A percentile compares a stretch with the other conserved stretches of the same genome.
phyloP scores from a whole-genome alignment of 2,113 vertebrate genomes.

The rat (Rattus norvegicus) region DNA sequence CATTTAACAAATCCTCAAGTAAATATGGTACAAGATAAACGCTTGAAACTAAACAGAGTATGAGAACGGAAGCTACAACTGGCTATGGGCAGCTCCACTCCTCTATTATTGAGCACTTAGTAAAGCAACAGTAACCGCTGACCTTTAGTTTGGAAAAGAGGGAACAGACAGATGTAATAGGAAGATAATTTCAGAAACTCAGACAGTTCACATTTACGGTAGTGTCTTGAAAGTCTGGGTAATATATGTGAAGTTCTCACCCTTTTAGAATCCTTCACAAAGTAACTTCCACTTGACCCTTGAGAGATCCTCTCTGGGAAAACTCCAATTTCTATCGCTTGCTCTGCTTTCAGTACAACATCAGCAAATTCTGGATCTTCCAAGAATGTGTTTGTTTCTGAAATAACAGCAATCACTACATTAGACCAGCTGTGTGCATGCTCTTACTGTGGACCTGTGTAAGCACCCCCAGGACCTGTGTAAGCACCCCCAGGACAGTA shows the following conservation, averaged over 20 bases:
- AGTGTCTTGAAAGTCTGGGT: constrained; percentile 54
- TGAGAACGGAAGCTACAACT: not conserved
- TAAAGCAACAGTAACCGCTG: constrained; percentile 12
- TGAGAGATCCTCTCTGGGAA: constrained; percentile 97
- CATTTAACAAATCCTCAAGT: not conserved
- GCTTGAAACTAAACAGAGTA: constrained; percentile 40
- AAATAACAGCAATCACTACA: constrained; percentile 80
- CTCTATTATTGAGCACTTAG: not conserved
- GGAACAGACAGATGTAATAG: constrained; percentile 31
- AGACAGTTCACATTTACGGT: constrained; percentile 55
- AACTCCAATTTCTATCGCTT: constrained; percentile 93
- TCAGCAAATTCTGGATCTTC: constrained; percentile 96
- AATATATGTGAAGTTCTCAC: constrained; percentile 84
- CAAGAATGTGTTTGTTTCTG: constrained; percentile 92
- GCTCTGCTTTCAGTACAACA: constrained; percentile 92
- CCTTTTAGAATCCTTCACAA: constrained; percentile 97
- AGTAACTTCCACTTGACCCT: constrained; percentile 98
- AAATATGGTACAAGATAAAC: constrained; percentile 26
- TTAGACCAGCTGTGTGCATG: constrained; percentile 44
- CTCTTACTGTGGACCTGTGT: not conserved
- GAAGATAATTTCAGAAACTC: constrained; percentile 57
- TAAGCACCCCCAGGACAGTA: not conserved
- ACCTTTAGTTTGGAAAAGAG: constrained; percentile 55
- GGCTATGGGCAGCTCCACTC: constrained; percentile 28
- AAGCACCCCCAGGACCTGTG: not conserved